Evolutionary conservation across 2,888 invertebrate genomes (phyloP).

Genomic region (Allygus modestus): DNA sequence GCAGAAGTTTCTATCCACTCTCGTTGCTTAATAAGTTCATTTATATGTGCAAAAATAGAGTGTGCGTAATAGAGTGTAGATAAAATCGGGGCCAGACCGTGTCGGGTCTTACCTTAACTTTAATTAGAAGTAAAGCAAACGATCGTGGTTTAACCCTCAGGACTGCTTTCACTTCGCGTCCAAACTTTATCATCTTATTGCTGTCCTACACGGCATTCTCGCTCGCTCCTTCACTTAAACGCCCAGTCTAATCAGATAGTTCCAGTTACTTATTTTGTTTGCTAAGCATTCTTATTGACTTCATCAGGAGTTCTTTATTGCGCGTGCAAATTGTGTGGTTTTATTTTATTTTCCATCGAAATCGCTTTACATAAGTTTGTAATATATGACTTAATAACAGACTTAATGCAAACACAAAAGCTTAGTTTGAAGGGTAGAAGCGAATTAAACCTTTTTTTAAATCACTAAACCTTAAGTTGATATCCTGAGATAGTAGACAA

Average conservation of each 20-base stretch:
- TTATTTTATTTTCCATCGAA: too few relatives aligned
- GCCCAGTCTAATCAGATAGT: background rate
- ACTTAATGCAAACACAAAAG: too few relatives aligned
- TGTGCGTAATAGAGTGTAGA: background rate
- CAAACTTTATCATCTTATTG: slow-evolving; percentile 47
- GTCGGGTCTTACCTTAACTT: slow-evolving; percentile 3
- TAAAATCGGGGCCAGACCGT: background rate
- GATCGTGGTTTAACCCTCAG: background rate
- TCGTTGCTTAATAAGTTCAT: too few relatives aligned
- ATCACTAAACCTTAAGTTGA: too few relatives aligned
- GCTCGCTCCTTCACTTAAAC: slow-evolving; percentile 8
- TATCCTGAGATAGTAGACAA: too few relatives aligned
- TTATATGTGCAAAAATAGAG: background rate
- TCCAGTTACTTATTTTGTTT: background rate
- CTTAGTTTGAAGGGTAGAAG: too few relatives aligned
- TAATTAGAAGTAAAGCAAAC: slow-evolving; percentile 28
- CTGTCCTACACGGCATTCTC: background rate
- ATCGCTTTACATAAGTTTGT: too few relatives aligned
- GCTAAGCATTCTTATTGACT: background rate
- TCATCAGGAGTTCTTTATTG: too few relatives aligned
- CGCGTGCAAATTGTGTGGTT: too few relatives aligned
- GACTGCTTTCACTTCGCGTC: slow-evolving; percentile 3
- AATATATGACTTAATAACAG: too few relatives aligned
- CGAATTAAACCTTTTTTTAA: too few relatives aligned
- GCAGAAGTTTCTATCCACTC: too few relatives aligned